Evolutionary conservation across 64 coral and sea anemone species (phyloP).

Genomic region (Porites lutea): DNA sequence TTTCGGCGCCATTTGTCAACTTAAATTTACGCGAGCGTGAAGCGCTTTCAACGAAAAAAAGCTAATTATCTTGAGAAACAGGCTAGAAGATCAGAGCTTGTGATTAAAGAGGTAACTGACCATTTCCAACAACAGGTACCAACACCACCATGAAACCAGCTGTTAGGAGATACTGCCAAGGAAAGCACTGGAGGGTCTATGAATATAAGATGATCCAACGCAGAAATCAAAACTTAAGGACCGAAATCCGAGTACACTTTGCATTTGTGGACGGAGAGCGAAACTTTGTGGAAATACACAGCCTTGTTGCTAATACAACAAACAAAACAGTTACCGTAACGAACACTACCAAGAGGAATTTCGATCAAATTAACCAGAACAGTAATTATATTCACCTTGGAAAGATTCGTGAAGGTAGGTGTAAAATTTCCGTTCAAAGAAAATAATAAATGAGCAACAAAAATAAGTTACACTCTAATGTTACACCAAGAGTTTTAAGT

Average conservation of each 20-base stretch:
- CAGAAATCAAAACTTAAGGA: neutral
- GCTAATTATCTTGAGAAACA: no score
- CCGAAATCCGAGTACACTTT: neutral
- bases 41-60: no score
- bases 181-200: slow-evolving; percentile 2
- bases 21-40: no score
- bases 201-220: neutral
- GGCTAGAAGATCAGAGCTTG: no score
- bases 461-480: neutral
- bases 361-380: neutral
- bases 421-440: no score
- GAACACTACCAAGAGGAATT: neutral
- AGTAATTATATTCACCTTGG: slow-evolving; percentile 6
- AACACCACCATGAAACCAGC: neutral
- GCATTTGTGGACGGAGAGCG: neutral
- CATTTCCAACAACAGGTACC: no score
- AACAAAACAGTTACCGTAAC: neutral
- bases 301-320: neutral
- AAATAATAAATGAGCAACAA: neutral
- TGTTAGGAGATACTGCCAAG: neutral
- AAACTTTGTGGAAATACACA: slow-evolving; percentile 1
- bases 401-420: slow-evolving; percentile 34
- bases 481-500: neutral
- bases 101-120: no score
- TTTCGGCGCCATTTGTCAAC: no score